These are phyloP conservation scores for Hippocampus barbouri DNA, from an alignment of 2,113 vertebrate species.

Conservation along the genomic window DNA sequence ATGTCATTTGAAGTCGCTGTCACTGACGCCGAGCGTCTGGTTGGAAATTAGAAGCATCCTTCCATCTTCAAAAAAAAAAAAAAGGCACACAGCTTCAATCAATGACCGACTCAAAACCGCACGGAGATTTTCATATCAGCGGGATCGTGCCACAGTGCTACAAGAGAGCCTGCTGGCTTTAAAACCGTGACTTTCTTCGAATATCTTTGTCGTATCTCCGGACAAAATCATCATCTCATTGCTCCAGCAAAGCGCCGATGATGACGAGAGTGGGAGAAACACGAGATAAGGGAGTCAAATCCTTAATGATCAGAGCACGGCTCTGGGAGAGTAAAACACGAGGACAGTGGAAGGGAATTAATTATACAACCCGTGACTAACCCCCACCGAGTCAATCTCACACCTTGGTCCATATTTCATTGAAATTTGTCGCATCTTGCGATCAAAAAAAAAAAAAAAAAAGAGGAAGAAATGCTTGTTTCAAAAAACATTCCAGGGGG, in stretches of 20 bases:
- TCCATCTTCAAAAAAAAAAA: constrained; percentile 7
- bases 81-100: constrained; percentile 37
- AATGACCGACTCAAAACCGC: constrained; percentile 28
- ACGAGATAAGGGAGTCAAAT: constrained; percentile 17
- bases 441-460: background rate
- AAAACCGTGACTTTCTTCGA: background rate
- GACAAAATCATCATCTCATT: constrained; percentile 39
- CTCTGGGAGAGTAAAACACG: constrained; percentile 19
- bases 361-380: constrained; percentile 3
- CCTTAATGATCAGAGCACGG: constrained; percentile 37
- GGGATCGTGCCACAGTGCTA: constrained; percentile 13
- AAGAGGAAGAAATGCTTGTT: background rate
- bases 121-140: constrained; percentile 16
- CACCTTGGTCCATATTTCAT: background rate
- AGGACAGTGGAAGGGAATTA: constrained; percentile 20
- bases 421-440: too few relatives aligned
- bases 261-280: constrained; percentile 4
- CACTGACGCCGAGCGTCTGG: constrained; percentile 17
- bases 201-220: constrained; percentile 20
- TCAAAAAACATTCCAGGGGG: background rate
- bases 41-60: constrained; percentile 30
- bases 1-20: constrained; percentile 24
- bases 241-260: constrained; percentile 6
- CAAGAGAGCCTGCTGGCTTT: constrained; percentile 20
- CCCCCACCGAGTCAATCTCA: constrained; percentile 13